phyloP scores from a whole-genome alignment of 2,797 vertebrate genomes.

The Pangasius macronema region DNA sequence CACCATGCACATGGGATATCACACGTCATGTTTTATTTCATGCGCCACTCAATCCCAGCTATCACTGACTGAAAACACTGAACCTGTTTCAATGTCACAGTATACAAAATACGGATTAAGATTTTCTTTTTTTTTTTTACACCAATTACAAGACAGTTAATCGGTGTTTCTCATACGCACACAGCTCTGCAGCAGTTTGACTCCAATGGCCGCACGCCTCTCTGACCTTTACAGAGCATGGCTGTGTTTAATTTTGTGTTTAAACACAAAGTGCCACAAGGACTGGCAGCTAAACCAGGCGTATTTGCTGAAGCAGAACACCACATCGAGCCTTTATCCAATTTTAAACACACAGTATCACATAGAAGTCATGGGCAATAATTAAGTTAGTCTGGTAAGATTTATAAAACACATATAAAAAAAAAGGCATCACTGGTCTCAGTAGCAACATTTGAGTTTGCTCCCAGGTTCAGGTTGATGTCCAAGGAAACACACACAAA shows the following conservation, averaged over 20 bases:
- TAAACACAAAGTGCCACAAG: slow-evolving; percentile 33
- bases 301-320: slow-evolving; percentile 24
- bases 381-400: slow-evolving; percentile 15
- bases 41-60: neutral
- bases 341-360: slow-evolving; percentile 31
- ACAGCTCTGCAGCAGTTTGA: neutral
- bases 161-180: neutral
- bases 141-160: neutral
- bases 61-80: neutral
- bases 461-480: neutral
- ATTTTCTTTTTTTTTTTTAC: neutral
- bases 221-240: slow-evolving; percentile 35
- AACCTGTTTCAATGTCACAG: neutral
- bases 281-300: slow-evolving; percentile 14
- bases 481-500: neutral
- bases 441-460: neutral
- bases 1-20: neutral
- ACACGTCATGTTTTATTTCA: neutral
- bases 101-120: neutral
- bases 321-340: slow-evolving; percentile 22
- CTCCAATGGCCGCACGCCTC: slow-evolving; percentile 8
- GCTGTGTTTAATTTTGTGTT: slow-evolving; percentile 33
- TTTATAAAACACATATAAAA: neutral
- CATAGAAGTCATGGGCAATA: slow-evolving; percentile 26
- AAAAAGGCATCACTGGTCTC: slow-evolving; percentile 1